Evolutionary conservation across 2,113 vertebrate species (phyloP).

Genomic region (Cricetomys ansorgei): DNA sequence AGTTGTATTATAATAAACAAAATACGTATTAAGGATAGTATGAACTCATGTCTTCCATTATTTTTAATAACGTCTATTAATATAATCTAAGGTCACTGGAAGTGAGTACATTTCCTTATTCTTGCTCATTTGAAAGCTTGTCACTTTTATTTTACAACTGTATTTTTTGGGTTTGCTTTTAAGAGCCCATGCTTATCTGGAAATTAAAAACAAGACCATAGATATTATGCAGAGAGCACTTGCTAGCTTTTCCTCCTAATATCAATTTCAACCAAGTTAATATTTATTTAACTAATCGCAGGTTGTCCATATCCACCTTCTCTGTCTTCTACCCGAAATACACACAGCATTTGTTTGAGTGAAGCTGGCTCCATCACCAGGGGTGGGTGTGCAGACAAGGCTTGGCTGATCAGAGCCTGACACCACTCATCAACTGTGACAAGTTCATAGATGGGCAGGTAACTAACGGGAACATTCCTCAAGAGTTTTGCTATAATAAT

Average conservation of each 20-base stretch:
- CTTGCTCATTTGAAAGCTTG: slow-evolving; percentile 23
- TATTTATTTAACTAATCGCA: neutral
- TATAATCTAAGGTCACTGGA: neutral
- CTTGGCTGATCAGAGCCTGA: neutral
- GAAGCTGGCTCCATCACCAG: neutral
- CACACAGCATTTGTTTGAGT: neutral
- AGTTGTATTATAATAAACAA: slow-evolving; percentile 3
- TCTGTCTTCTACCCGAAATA: neutral
- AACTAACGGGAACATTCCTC: neutral
- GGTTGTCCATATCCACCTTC: neutral
- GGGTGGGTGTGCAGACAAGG: neutral
- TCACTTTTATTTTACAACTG: slow-evolving; percentile 42
- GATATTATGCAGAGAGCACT: neutral
- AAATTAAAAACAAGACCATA: neutral
- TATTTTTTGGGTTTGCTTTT: slow-evolving; percentile 50
- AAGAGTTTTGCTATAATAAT: neutral
- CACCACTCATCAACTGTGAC: neutral
- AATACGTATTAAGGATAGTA: slow-evolving; percentile 6
- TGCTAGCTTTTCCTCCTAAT: neutral
- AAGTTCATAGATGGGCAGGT: neutral
- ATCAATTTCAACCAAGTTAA: neutral
- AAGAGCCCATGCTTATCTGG: neutral
- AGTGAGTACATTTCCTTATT: slow-evolving; percentile 12
- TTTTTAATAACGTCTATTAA: slow-evolving; percentile 38
- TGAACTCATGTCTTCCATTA: neutral